Conservation (phyloP, 1,140 invertebrate species). For the Drosophila cardini region DNA sequence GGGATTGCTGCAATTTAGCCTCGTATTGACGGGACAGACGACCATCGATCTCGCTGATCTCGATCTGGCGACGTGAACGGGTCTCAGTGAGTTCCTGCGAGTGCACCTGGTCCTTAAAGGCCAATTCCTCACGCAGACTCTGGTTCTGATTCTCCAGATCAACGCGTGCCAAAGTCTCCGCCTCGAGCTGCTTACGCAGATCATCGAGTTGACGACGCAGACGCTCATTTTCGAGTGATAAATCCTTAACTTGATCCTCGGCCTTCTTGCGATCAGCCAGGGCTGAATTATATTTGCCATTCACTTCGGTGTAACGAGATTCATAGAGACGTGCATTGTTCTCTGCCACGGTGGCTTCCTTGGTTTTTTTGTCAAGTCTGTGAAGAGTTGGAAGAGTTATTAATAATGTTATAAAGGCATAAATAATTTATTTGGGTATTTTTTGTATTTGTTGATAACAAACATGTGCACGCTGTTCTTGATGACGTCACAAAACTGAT, state of each 20-base stretch:
- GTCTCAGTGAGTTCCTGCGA: constrained; percentile 96
- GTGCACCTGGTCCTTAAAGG: constrained; percentile 94
- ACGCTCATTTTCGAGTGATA: constrained; percentile 91
- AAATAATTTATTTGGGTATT: not conserved
- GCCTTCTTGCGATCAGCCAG: constrained; percentile 92
- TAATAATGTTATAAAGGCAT: not conserved
- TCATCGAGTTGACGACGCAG: constrained; percentile 91
- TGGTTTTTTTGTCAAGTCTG: constrained; percentile 92
- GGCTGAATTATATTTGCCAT: constrained; percentile 91
- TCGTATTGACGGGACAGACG: constrained; percentile 97
- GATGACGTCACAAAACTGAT: constrained; percentile 69
- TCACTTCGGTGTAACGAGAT: constrained; percentile 89
- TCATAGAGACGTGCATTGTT: constrained; percentile 90
- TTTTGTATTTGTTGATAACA: constrained; percentile 8
- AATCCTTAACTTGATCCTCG: constrained; percentile 90
- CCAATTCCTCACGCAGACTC: constrained; percentile 95
- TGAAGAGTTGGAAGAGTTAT: constrained; percentile 1
- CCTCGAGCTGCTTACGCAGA: constrained; percentile 93
- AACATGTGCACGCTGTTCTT: constrained; percentile 43
- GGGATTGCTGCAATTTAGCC: constrained; percentile 94
- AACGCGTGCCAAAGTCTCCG: constrained; percentile 95
- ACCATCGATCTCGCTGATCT: constrained; percentile 91
- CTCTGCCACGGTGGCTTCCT: constrained; percentile 90
- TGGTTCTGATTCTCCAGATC: constrained; percentile 97
- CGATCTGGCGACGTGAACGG: constrained; percentile 91